Base-by-base conservation (phyloP, 2,113 vertebrate genomes). In the Syngnathus scovelli region DNA sequence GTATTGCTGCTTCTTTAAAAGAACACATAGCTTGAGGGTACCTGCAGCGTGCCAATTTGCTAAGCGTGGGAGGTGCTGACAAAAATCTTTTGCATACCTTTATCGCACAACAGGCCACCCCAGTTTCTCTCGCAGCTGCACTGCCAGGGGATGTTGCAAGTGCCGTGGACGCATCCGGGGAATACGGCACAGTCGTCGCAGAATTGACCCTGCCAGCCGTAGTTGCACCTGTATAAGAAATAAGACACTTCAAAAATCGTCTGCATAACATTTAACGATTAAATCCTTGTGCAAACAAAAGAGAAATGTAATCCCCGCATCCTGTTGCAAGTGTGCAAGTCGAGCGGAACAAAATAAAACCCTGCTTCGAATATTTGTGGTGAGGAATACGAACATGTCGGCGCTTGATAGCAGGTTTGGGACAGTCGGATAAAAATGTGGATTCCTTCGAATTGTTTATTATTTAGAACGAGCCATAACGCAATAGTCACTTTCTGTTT, bases 111-210 rank as follows among this genome's bases (percentile, higher is more conserved):
- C 74, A 98, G 91, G 52, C 96, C 96, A 0, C 97, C 97, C 97
- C 97, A 99, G 92, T 99, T 99, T 86, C 89, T 95, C 88, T 99
- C 93, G 18, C 97, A 99, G 83, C 84, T 92, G 83, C 97, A 99
- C 76, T 96, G 90, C 96, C 96, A 99, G 37, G 94, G 94, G 37
- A 80, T 62, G 58, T 83, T 86, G 48, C 97, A 99, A 87, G 94
- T 96, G 74, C 97, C 97, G 3, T 98, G 97, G 67, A 94, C 88
- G 12, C 97, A 99, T 75, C 97, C 97, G 0, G 97, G 96, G 78
- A 93, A 94, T 1, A 93, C 88, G 62, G 92, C 78, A n/a, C 97
- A 99, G 61, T 97, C 93, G 9, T 96, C 94, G 64, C 97, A 99
- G 90, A 95, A 94, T 13, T 92, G 90, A 11, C 97, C 96, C 88